These are phyloP conservation scores for Australoheros facetus DNA, from an alignment of 2,797 vertebrate genomes.

Conservation along the genomic window DNA sequence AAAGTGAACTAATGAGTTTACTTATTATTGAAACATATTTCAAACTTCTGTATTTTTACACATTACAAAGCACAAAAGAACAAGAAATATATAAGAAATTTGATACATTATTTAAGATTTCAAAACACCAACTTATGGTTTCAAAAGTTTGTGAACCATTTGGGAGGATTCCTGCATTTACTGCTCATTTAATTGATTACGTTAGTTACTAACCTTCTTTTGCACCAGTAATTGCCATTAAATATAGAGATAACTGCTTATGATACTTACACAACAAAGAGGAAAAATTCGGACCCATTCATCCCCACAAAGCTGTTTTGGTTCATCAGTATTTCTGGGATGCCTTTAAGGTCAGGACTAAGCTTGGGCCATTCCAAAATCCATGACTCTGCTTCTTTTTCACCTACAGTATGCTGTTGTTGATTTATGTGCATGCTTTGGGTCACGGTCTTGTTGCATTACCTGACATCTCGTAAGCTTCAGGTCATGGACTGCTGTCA, in stretches of 20 bases:
- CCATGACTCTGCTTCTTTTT: neutral
- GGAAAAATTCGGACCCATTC: neutral
- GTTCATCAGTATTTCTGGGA: neutral
- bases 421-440: neutral
- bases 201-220: too few relatives aligned
- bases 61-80: neutral
- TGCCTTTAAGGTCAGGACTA: neutral
- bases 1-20: neutral
- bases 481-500: neutral
- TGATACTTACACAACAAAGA: neutral
- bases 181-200: too few relatives aligned
- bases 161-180: neutral
- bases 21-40: neutral
- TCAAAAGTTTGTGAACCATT: fast-evolving
- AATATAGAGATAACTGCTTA: neutral
- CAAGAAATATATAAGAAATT: neutral
- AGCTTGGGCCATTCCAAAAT: neutral
- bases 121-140: neutral
- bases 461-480: neutral
- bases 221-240: too few relatives aligned
- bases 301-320: neutral
- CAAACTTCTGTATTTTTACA: neutral
- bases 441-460: neutral
- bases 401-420: neutral
- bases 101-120: neutral